Evolutionary conservation across 2,888 invertebrate species (phyloP), one percentile per base, ranked within the genome.

Genomic region (Spodoptera exigua): DNA sequence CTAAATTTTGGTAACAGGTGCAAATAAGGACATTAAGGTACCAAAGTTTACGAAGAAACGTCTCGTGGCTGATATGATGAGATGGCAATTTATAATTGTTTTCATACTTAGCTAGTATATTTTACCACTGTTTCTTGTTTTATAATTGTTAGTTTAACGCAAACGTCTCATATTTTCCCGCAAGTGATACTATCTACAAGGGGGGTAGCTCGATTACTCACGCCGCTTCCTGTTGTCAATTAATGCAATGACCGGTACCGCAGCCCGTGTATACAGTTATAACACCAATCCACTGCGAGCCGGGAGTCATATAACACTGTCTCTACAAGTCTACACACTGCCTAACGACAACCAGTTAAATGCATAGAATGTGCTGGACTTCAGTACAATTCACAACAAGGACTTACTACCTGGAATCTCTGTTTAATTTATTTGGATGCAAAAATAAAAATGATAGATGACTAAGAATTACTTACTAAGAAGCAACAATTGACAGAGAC

Each of bases 171-270:
- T 21, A 52, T 57, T 61, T 73, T 51, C 56, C 59, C 39, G 45
- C 14, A 14, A 45, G 51, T 57, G 76, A 76, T 76, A 66, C 56
- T 44, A 76, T 76, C 72, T 68, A 59, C 61, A 49, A 39, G 48
- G 53, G 49, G 58, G 68, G 67, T 67, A 63, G 77, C 47, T 70
- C 61, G 67, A 64, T 74, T 64, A 71, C 72, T 74, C 73, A 60
- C 46, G 60, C 64, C 60, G 71, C 82, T 89, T 89, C 87, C 89
- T 86, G 86, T 82, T 81, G 83, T 83, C 87, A 89, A 89, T 87
- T 86, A 89, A 87, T 83, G 82, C 86, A 82, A 80, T 80, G 79
- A 83, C 80, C 81, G 75, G 78, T 62, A 67, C 70, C 65, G 69
- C 67, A 69, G 75, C 62, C 72, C 52, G 52, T 59, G 71, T 69